Percentiles rank a stretch among this genome's conserved stretches.
These are phyloP conservation scores for Syrmaticus mikado DNA, from an alignment of 2,113 vertebrate species.

Conservation along the genomic window DNA sequence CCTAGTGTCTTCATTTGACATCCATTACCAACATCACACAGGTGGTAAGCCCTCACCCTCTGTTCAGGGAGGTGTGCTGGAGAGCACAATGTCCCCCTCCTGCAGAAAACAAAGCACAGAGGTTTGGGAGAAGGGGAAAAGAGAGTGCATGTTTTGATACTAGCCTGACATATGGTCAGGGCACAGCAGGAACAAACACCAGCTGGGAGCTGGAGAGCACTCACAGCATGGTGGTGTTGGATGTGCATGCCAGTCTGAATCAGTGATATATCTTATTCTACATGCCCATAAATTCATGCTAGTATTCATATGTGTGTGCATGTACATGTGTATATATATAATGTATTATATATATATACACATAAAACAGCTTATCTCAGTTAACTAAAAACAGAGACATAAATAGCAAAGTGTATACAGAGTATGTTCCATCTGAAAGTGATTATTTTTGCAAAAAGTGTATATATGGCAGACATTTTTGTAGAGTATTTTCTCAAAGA, in stretches of 20 bases:
- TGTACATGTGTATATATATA: neutral
- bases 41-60: neutral
- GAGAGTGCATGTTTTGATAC: accelerated
- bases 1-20: neutral
- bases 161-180: neutral
- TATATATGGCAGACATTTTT: slow-evolving; percentile 46
- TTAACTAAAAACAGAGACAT: neutral
- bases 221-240: neutral
- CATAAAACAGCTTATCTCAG: neutral
- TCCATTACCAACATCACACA: neutral
- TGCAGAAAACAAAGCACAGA: neutral
- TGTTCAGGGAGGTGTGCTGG: neutral
- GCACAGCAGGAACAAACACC: neutral
- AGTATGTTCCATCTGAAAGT: slow-evolving; percentile 7
- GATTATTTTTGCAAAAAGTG: slow-evolving; percentile 31
- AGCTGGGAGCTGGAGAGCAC: neutral
- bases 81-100: neutral
- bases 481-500: slow-evolving; percentile 11
- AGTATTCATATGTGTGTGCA: accelerated
- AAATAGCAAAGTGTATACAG: neutral
- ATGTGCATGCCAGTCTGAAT: neutral
- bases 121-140: neutral
- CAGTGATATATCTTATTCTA: neutral
- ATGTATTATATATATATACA: accelerated
- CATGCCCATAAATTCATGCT: neutral